These are phyloP conservation scores for Malurus melanocephalus DNA, from an alignment of 2,113 vertebrate genomes.

Conservation along the genomic window DNA sequence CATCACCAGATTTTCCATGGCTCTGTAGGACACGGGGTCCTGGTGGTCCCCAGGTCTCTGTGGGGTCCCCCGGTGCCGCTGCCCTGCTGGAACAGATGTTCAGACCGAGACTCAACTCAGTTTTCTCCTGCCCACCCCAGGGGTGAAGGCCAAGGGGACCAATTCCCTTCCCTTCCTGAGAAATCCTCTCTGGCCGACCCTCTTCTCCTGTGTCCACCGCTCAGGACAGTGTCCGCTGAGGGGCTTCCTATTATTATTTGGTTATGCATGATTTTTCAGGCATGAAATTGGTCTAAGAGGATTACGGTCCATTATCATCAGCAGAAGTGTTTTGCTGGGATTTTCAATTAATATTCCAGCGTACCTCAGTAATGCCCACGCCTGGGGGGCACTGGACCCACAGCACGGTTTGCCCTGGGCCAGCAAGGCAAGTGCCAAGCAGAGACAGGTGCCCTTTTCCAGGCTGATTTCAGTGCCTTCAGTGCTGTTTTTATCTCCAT, in stretches of 20 bases:
- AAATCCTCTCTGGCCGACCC: not conserved
- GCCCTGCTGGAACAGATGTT: not conserved
- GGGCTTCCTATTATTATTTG: slow-evolving; percentile 9
- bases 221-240: not conserved
- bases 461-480: not conserved
- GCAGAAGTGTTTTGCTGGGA: slow-evolving; percentile 40
- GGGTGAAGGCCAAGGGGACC: not conserved
- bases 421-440: not conserved
- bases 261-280: slow-evolving; percentile 48
- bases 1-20: not conserved
- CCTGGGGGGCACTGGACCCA: not conserved
- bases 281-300: slow-evolving; percentile 67
- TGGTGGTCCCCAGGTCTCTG: not conserved
- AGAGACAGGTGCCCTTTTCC: not conserved
- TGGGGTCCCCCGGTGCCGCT: not conserved
- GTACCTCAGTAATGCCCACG: not conserved
- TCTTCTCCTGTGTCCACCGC: not conserved
- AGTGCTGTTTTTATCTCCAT: slow-evolving; percentile 36
- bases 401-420: not conserved
- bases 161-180: not conserved
- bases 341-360: slow-evolving; percentile 51
- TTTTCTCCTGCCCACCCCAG: not conserved
- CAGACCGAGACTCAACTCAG: not conserved
- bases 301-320: slow-evolving; percentile 60
- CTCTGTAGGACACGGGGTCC: not conserved